These are phyloP conservation scores for Caenorhabditis plicata DNA, from an alignment of 2,888 invertebrate genomes.

Conservation along the genomic window DNA sequence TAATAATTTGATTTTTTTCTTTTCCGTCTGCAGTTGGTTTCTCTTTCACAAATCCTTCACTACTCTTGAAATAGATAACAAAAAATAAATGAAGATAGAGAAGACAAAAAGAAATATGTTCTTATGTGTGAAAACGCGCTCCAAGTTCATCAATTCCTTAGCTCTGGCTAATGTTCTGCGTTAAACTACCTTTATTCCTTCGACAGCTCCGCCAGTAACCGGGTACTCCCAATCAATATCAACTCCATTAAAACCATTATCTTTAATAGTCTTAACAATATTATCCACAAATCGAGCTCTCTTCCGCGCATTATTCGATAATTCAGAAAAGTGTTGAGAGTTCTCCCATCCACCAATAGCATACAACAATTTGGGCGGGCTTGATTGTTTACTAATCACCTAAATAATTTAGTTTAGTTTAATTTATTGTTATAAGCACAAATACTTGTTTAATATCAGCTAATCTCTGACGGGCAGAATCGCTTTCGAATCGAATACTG, in stretches of 20 bases:
- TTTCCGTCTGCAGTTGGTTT: too few species aligned
- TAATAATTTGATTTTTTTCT: too few species aligned
- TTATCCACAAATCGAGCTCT: slow-evolving; percentile 9
- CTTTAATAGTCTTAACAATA: slow-evolving; percentile 44
- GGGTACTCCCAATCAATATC: slow-evolving; percentile 66
- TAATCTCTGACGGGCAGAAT: slow-evolving; percentile 30
- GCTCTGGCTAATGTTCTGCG: not conserved
- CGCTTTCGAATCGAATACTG: slow-evolving; percentile 45
- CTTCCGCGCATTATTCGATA: slow-evolving; percentile 48
- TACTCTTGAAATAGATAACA: too few species aligned
- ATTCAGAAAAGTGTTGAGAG: slow-evolving; percentile 56
- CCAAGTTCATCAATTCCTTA: too few species aligned
- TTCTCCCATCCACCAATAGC: slow-evolving; percentile 65
- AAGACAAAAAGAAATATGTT: too few species aligned
- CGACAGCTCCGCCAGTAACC: slow-evolving; percentile 57
- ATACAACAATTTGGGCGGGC: slow-evolving; percentile 51
- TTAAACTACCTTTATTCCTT: slow-evolving; percentile 46
- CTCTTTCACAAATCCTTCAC: too few species aligned
- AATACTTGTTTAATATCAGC: slow-evolving; percentile 32
- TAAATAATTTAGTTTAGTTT: too few species aligned
- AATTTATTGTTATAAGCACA: too few species aligned
- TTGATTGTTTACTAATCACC: not conserved
- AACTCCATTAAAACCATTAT: slow-evolving; percentile 61
- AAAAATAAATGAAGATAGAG: too few species aligned
- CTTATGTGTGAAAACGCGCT: too few species aligned